Percentiles rank a stretch among this genome's conserved stretches.
Conservation (phyloP, 2,113 vertebrate genomes). For the Uropsilus gracilis region DNA sequence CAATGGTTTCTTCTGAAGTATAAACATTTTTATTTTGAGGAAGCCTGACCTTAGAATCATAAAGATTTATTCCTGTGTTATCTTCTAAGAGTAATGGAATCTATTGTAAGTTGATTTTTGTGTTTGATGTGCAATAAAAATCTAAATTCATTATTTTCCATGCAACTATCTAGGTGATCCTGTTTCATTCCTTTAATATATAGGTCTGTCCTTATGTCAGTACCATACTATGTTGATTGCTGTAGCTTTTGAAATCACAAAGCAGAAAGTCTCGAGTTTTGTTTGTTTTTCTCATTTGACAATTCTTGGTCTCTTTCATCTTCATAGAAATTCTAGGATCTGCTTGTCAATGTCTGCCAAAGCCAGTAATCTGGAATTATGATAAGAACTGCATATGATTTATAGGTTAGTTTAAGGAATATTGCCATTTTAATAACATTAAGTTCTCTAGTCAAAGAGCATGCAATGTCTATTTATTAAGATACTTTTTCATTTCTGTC, state of each 20-base stretch:
- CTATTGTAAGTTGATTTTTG: no score
- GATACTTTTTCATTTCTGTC: slow-evolving; percentile 6
- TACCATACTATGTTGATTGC: background rate
- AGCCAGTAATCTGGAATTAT: background rate
- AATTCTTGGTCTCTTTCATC: slow-evolving; percentile 17
- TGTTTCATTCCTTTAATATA: background rate
- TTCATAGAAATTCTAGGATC: background rate
- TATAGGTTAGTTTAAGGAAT: background rate
- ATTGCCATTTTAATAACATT: slow-evolving; percentile 2
- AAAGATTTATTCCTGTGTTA: background rate
- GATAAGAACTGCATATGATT: background rate
- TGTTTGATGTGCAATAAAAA: no score
- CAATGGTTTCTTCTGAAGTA: background rate
- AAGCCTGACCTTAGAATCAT: background rate
- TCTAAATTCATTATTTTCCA: no score
- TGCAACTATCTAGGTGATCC: no score
- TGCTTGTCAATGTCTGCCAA: background rate
- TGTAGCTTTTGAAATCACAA: no score
- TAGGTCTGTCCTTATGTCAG: background rate
- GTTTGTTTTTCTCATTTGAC: background rate
- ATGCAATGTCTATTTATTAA: slow-evolving; percentile 20
- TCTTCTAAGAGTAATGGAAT: no score
- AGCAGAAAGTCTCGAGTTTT: no score
- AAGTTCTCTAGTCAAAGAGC: background rate
- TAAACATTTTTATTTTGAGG: background rate